A percentile compares a stretch with the other conserved stretches of the same genome.
These are phyloP conservation scores for Rhagonycha fulva DNA, from an alignment of 2,888 invertebrate species.

Conservation along the genomic window DNA sequence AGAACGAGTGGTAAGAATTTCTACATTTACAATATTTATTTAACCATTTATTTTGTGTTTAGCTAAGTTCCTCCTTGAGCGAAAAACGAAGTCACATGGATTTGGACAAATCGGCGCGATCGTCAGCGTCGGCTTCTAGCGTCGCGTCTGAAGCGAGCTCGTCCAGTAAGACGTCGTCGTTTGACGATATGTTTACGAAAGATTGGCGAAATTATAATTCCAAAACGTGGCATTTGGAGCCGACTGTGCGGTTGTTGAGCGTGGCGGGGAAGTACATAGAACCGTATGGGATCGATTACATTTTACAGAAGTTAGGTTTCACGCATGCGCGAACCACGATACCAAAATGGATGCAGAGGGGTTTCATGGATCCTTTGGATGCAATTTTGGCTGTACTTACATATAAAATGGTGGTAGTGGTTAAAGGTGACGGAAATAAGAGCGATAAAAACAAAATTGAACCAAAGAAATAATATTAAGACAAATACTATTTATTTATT, in stretches of 20 bases:
- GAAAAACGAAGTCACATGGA: slow-evolving; percentile 32
- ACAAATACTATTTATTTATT: background rate
- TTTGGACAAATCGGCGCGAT: slow-evolving; percentile 22
- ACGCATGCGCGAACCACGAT: slow-evolving; percentile 97
- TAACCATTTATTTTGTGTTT: background rate
- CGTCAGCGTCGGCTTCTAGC: slow-evolving; percentile 37
- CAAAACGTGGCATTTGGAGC: slow-evolving; percentile 95
- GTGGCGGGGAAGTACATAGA: slow-evolving; percentile 88
- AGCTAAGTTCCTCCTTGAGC: slow-evolving; percentile 16
- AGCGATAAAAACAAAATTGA: slow-evolving; percentile 24
- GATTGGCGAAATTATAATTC: slow-evolving; percentile 92
- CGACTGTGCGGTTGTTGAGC: slow-evolving; percentile 75
- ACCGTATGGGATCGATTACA: slow-evolving; percentile 98
- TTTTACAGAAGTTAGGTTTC: slow-evolving; percentile 96
- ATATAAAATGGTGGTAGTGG: slow-evolving; percentile 66
- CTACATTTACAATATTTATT: background rate
- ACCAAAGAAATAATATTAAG: slow-evolving; percentile 16
- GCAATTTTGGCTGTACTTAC: slow-evolving; percentile 84
- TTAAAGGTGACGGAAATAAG: slow-evolving; percentile 48
- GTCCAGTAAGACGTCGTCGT: slow-evolving; percentile 46
- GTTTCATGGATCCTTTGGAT: slow-evolving; percentile 97
- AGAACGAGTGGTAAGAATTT: slow-evolving; percentile 76
- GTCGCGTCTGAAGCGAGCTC: slow-evolving; percentile 27
- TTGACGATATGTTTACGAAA: slow-evolving; percentile 70
- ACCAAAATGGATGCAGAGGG: slow-evolving; percentile 99